Evolutionary conservation across 2,113 vertebrate genomes (phyloP).

Genomic region (Pagrus major): DNA sequence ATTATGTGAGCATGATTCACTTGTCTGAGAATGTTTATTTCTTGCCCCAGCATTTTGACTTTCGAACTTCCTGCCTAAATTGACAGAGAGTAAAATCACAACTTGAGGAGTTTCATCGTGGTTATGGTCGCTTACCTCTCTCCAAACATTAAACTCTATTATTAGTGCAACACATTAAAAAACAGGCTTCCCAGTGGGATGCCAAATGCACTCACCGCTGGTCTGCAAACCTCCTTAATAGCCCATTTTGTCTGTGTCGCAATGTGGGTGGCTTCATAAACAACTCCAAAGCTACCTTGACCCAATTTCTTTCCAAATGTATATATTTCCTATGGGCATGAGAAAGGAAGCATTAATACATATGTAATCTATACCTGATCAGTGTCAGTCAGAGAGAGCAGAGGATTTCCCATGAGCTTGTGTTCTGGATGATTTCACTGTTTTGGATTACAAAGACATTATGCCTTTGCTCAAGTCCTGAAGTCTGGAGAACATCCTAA

Average conservation of each 20-base stretch:
- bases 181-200: slow-evolving; percentile 28
- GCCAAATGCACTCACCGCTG: slow-evolving; percentile 81
- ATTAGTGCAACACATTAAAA: slow-evolving; percentile 28
- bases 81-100: slow-evolving; percentile 51
- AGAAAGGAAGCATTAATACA: slow-evolving; percentile 50
- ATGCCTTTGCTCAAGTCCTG: slow-evolving; percentile 62
- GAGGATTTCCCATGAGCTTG: slow-evolving; percentile 18
- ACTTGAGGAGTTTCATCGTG: not conserved
- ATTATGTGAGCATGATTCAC: slow-evolving; percentile 89
- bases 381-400: slow-evolving; percentile 22
- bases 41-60: slow-evolving; percentile 86
- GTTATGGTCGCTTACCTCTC: slow-evolving; percentile 5
- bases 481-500: slow-evolving; percentile 73
- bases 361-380: slow-evolving; percentile 37
- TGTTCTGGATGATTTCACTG: slow-evolving; percentile 32
- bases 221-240: slow-evolving; percentile 88
- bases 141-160: slow-evolving; percentile 28
- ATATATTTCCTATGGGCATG: slow-evolving; percentile 84
- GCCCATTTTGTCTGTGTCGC: slow-evolving; percentile 85
- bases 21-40: slow-evolving; percentile 88
- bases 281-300: slow-evolving; percentile 88
- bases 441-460: slow-evolving; percentile 48
- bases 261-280: slow-evolving; percentile 87
- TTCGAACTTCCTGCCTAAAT: slow-evolving; percentile 88
- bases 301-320: slow-evolving; percentile 87